Base-by-base conservation (phyloP, 2,113 vertebrate species). In the Epinephelus fuscoguttatus region DNA sequence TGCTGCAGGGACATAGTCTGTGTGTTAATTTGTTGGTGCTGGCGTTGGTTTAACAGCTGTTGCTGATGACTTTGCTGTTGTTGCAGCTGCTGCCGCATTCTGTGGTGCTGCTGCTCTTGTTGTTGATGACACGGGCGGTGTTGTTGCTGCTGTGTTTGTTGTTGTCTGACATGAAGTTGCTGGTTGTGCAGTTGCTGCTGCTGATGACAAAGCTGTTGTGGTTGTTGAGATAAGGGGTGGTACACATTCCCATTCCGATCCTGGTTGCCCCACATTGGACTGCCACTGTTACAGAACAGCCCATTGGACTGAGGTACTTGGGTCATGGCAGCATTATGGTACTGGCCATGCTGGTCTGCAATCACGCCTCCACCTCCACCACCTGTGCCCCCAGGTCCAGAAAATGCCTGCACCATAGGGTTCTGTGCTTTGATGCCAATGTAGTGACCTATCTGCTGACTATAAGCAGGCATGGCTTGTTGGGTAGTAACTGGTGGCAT, bases 201-300 rank as follows among this genome's bases (percentile, higher is more conserved):
- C 70, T 89, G 93, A 79, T 93, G 94, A 67, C 91, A 92, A 64
- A 91, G 93, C 60, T 90, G 91, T 15, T 87, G 92, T 33, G 85
- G 91, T 30, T 91, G 92, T 23, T 93, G 92, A 62, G 91, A 62
- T 56, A 93, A 78, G 21, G 89, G 89, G 60, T 95, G 95, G 80
- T 94, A 96, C 66, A 90, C 81, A 61, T 91, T 94, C 14, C 92
- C 93, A 75, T 94, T 95, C 82, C 93, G 95, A 70, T 95, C 96
- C 75, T 99, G 98, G 89, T 98, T 97, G 70, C 97, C 97, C 98
- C 98, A 99, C 97, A 99, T 97, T 49, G 98, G 97, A 77, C 92
- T 94, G 88, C 97, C 96, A 19, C 96, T 97, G 91, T 96, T 97
- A 88, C 97, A 97, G 95, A 98, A 99, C 89, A 99, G 93, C 82